A percentile compares a stretch with the other conserved stretches of the same genome.
Conservation (phyloP, 1,140 invertebrate species). For the Conus ventricosus region DNA sequence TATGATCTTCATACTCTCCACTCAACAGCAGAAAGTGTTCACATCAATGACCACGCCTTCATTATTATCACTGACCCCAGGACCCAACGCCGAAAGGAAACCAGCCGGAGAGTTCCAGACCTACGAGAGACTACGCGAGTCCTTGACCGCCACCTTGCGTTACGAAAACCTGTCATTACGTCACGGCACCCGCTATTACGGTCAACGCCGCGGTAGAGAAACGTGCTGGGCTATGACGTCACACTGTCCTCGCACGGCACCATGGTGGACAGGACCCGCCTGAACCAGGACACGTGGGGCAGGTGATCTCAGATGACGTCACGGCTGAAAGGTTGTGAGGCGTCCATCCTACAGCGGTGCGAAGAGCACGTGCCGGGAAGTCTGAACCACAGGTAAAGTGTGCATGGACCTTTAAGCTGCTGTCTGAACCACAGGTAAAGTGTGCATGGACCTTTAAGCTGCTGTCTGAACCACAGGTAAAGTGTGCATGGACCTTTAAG, state of each 20-base stretch:
- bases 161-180: slow-evolving; percentile 44
- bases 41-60: too few relatives aligned
- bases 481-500: not conserved
- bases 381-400: slow-evolving; percentile 50
- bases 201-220: slow-evolving; percentile 50
- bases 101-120: slow-evolving; percentile 47
- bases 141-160: slow-evolving; percentile 30
- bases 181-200: slow-evolving; percentile 48
- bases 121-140: slow-evolving; percentile 51
- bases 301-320: slow-evolving; percentile 22
- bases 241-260: slow-evolving; percentile 48
- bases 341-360: slow-evolving; percentile 51
- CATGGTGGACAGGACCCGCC: slow-evolving; percentile 54
- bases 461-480: too few relatives aligned
- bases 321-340: slow-evolving; percentile 45
- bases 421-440: too few relatives aligned
- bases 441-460: too few relatives aligned
- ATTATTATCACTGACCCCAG: not conserved
- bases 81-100: slow-evolving; percentile 39
- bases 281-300: slow-evolving; percentile 41
- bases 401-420: too few relatives aligned
- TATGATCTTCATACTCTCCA: too few relatives aligned
- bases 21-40: too few relatives aligned
- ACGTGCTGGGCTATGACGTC: slow-evolving; percentile 48
- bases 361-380: slow-evolving; percentile 38